Evolutionary conservation across 1,140 invertebrate species (phyloP).

Genomic region (Acyrthosiphon pisum): DNA sequence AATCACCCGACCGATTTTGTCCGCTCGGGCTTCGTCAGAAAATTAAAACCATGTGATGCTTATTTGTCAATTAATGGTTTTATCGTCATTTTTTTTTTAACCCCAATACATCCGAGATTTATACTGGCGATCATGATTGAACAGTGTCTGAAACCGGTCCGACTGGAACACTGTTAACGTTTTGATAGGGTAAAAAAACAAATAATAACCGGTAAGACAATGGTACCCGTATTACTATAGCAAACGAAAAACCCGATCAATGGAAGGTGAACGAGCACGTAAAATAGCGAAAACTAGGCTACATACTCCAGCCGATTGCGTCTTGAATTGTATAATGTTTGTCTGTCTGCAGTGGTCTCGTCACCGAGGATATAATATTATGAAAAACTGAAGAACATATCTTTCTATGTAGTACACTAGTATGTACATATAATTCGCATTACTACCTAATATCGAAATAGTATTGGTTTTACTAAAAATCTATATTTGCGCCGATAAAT

Average conservation of each 20-base stretch:
- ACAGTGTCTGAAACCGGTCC: conserved; percentile 43
- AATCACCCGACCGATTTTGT: conserved; percentile 40
- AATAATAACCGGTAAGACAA: conserved; percentile 52
- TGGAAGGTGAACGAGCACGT: conserved; percentile 48
- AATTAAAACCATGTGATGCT: conserved; percentile 29
- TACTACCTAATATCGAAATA: not conserved
- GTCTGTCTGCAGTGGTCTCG: conserved; percentile 37
- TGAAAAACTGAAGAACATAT: not conserved
- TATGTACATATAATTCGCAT: not conserved
- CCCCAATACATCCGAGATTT: not conserved
- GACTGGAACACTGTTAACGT: conserved; percentile 45
- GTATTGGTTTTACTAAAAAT: not conserved
- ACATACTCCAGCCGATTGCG: conserved; percentile 11
- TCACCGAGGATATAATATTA: not conserved
- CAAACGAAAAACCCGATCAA: conserved; percentile 41
- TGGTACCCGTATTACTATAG: not conserved
- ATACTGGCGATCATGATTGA: conserved; percentile 16
- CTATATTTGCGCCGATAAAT: not conserved
- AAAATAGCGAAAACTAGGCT: conserved; percentile 56
- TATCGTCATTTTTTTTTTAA: conserved; percentile 34
- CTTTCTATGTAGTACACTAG: not conserved
- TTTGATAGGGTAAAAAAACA: conserved; percentile 22
- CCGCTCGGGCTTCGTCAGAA: conserved; percentile 8
- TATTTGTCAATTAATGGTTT: conserved; percentile 52
- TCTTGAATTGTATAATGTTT: conserved; percentile 28